Base-by-base conservation (phyloP, 2,888 invertebrate species). In the Ganaspis brasiliensis region DNA sequence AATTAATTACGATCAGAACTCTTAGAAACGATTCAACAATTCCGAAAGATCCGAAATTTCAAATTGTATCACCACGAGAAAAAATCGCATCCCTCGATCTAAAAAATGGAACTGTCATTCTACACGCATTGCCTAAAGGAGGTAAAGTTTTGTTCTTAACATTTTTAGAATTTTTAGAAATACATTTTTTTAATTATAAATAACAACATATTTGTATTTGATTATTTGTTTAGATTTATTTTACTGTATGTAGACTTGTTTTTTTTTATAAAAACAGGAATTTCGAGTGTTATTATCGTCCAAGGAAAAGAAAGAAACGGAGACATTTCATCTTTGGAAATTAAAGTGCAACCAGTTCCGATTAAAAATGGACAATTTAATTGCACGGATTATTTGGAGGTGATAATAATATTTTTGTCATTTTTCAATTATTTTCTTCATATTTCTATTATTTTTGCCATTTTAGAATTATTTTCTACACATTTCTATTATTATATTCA, bases 361-460 rank as follows among this genome's bases (percentile, higher is more conserved):
- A 71, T 83, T 0, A 79, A 82, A 6, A 84, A 76, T 2, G 80
- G 84, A 21, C 74, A 71, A 67, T 82, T 90, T 12, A 87, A 90
- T 79, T 91, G 91, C 77, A 78, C 84, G 0, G 82, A 89, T 37
- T 89, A 87, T 75, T 80, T 89, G 2, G 83, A 90, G 89, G 91
- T 90, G 87, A 80, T 9, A 16, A 45, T 14, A 14, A 14, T n/a
- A n/a, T n/a, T n/a, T n/a, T n/a, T n/a, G n/a, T n/a, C n/a, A n/a
- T n/a, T n/a, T n/a, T n/a, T n/a, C n/a, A n/a, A n/a, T n/a, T n/a
- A n/a, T n/a, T n/a, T n/a, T n/a, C n/a, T n/a, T n/a, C n/a, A n/a
- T n/a, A n/a, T n/a, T n/a, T n/a, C n/a, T n/a, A n/a, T n/a, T n/a
- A n/a, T n/a, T n/a, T n/a, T n/a, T n/a, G n/a, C n/a, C n/a, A n/a